These are phyloP conservation scores for Sciaenops ocellatus DNA, from an alignment of 2,797 vertebrate genomes.

Conservation along the genomic window DNA sequence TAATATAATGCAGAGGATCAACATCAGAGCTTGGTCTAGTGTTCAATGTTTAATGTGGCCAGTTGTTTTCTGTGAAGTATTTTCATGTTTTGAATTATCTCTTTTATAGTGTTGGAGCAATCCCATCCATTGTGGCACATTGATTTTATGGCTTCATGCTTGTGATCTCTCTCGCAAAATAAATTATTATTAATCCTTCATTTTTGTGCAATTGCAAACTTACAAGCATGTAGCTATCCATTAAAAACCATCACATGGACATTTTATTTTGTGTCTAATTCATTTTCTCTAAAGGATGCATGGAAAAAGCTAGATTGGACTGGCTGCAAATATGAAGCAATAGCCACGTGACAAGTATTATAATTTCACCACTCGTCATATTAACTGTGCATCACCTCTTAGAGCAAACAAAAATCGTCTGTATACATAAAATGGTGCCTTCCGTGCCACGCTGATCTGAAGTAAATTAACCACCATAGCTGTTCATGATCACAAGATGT, in stretches of 20 bases:
- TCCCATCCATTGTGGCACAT: conserved; percentile 47
- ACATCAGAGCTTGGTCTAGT: conserved; percentile 36
- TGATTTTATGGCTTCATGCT: conserved; percentile 47
- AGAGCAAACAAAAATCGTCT: background rate
- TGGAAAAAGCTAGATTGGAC: background rate
- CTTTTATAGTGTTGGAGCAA: conserved; percentile 36
- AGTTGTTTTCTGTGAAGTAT: conserved; percentile 45
- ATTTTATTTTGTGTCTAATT: conserved; percentile 35
- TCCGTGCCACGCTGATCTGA: background rate
- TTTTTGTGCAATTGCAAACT: conserved; percentile 25
- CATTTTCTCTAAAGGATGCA: conserved; percentile 16
- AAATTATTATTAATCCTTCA: conserved; percentile 19
- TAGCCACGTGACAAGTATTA: background rate
- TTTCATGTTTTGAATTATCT: conserved; percentile 60
- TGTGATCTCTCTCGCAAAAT: conserved; percentile 31
- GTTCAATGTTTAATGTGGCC: conserved; percentile 22
- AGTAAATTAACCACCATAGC: background rate
- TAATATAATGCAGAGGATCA: conserved; percentile 18
- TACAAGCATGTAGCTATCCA: conserved; percentile 26
- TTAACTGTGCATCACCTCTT: conserved; percentile 12
- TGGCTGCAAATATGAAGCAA: conserved; percentile 17
- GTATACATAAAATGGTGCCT: background rate
- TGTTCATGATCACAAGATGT: conserved; percentile 2
- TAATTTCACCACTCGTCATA: background rate
- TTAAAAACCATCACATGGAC: background rate